phyloP scores from a whole-genome alignment of 2,888 invertebrate species.

The Prosapia bicincta region DNA sequence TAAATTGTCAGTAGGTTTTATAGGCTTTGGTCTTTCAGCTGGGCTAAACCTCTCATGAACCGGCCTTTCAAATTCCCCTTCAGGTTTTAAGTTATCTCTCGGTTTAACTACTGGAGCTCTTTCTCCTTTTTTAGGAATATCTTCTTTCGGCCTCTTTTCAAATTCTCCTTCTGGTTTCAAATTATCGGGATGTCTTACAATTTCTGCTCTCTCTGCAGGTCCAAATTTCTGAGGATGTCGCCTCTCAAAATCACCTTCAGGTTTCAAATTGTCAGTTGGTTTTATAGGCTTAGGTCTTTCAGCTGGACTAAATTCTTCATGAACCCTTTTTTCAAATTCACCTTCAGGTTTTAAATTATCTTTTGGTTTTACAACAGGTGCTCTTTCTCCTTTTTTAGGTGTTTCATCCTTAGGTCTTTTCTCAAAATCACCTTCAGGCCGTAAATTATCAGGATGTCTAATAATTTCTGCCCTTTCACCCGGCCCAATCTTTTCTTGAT shows the following conservation, averaged over 20 bases:
- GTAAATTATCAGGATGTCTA: conserved; percentile 53
- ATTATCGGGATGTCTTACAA: conserved; percentile 42
- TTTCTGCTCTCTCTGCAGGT: conserved; percentile 39
- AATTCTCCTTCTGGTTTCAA: conserved; percentile 50
- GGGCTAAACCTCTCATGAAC: conserved; percentile 42
- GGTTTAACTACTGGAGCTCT: conserved; percentile 45
- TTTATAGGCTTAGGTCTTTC: conserved; percentile 51
- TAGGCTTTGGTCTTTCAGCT: conserved; percentile 46
- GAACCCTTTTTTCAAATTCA: conserved; percentile 45
- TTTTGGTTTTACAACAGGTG: conserved; percentile 44
- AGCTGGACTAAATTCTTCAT: conserved; percentile 45
- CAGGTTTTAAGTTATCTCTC: conserved; percentile 48
- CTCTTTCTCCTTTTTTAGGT: conserved; percentile 47
- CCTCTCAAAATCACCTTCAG: conserved; percentile 49
- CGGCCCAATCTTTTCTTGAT: conserved; percentile 44
- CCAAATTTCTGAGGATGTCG: conserved; percentile 42
- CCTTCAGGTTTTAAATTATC: conserved; percentile 52
- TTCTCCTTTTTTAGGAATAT: conserved; percentile 46
- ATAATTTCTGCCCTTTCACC: conserved; percentile 45
- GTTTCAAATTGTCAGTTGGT: conserved; percentile 52
- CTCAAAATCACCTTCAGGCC: conserved; percentile 54
- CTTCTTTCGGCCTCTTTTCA: conserved; percentile 38
- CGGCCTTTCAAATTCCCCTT: conserved; percentile 48
- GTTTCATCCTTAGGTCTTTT: conserved; percentile 45
- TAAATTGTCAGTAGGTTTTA: conserved; percentile 51